Evolutionary conservation across 2,113 vertebrate genomes (phyloP).

Genomic region (Hyaena hyaena): DNA sequence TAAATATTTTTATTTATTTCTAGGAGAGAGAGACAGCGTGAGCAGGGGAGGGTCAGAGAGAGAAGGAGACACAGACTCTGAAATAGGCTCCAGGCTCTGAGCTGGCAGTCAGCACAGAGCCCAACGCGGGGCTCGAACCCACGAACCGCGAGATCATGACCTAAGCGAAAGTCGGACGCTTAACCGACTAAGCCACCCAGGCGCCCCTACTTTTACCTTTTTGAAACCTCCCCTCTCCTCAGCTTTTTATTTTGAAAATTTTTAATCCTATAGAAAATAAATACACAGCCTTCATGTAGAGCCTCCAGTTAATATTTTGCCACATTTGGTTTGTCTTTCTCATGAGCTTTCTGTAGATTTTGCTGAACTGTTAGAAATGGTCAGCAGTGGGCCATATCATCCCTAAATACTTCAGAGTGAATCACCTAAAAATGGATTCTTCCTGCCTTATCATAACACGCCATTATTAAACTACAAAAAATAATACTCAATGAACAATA

Average conservation of each 20-base stretch:
- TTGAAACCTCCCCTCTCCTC: background rate
- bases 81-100: too few species aligned
- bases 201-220: background rate
- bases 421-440: background rate
- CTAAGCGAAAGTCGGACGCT: too few species aligned
- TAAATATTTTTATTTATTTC: too few species aligned
- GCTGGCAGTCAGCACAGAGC: too few species aligned
- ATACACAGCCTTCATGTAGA: background rate
- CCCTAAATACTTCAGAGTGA: background rate
- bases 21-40: too few species aligned
- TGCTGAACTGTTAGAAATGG: background rate
- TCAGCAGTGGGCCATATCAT: background rate
- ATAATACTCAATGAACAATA: background rate
- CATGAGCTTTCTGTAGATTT: background rate
- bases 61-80: too few species aligned
- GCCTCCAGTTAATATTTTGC: background rate
- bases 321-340: background rate
- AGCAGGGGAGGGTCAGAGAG: too few species aligned
- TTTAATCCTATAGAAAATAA: constrained; percentile 20
- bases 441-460: background rate
- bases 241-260: background rate
- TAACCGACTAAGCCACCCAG: too few species aligned
- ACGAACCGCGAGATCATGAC: too few species aligned
- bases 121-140: too few species aligned
- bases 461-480: background rate